Evolutionary conservation across 2,888 invertebrate genomes (phyloP), one percentile per base, ranked within the genome.

Genomic region (Diadegma fenestrale): DNA sequence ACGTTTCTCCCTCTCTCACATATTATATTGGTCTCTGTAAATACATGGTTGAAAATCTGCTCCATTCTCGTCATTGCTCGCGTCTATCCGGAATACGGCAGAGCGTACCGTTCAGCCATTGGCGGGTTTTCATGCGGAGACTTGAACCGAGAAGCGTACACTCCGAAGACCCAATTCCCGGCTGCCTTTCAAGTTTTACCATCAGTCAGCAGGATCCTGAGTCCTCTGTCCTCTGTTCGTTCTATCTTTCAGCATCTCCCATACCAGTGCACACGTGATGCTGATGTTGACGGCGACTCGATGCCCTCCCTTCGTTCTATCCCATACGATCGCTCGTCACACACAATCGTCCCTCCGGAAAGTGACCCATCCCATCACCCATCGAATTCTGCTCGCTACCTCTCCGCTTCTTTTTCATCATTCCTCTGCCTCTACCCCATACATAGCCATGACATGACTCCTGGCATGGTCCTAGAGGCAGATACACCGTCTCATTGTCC

Each of bases 171-270:
- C 89, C 89, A 90, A 90, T 89, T 91, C 89, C 86, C 73, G 80
- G 76, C 76, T 88, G 87, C 87, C 89, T 90, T 90, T 89, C 88
- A 88, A 89, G 89, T 89, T 90, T 89, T 84, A 87, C 88, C 88
- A 88, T 89, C 88, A 90, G 89, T 90, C 90, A 89, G 88, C 86
- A 77, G 80, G 87, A 88, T 89, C 88, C 89, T 80, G 85, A 87
- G 82, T 72, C 37, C 10, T 33, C 69, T 85, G 61, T 76, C 71
- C 69, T 82, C 78, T 83, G 87, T 80, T 80, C 77, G 48, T 77
- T 79, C 85, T 66, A 71, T 78, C 84, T 80, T 73, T 48, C 58
- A 54, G 43, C 85, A 68, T 66, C 78, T 76, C 81, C 48, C 58
- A 58, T 68, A 71, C 43, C 68, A 61, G 61, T n/a, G n/a, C 80